These are phyloP conservation scores for Drosophila sucinea DNA, from an alignment of 1,140 invertebrate species.

Conservation along the genomic window DNA sequence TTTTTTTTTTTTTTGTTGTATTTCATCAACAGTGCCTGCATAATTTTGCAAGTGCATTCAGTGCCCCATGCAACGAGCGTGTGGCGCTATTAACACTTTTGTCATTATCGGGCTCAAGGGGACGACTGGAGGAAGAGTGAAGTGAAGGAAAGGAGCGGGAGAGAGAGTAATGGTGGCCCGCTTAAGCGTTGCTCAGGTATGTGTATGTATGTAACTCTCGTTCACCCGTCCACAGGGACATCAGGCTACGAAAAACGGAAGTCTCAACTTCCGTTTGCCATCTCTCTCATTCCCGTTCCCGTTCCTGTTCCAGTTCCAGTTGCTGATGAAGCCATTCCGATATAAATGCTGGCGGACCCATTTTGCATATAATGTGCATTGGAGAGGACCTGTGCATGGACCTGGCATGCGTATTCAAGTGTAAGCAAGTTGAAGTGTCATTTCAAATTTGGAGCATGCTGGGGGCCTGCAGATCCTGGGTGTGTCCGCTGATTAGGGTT, in stretches of 20 bases:
- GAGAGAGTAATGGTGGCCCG: slow-evolving; percentile 12
- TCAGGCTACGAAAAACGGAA: slow-evolving; percentile 55
- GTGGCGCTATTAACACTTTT: slow-evolving; percentile 80
- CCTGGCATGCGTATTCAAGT: slow-evolving; percentile 76
- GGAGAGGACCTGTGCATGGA: slow-evolving; percentile 40
- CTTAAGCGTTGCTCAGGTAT: slow-evolving; percentile 39
- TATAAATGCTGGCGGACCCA: slow-evolving; percentile 69
- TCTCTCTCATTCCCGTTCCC: slow-evolving; percentile 12
- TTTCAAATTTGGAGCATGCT: slow-evolving; percentile 70
- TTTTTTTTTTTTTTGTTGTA: slow-evolving; percentile 49
- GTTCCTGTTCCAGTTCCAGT: background rate
- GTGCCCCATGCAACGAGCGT: slow-evolving; percentile 64
- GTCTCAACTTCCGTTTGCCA: slow-evolving; percentile 73
- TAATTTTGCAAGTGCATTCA: slow-evolving; percentile 65
- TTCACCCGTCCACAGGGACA: background rate
- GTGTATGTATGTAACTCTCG: slow-evolving; percentile 3
- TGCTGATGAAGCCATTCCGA: slow-evolving; percentile 74
- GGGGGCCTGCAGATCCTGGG: background rate
- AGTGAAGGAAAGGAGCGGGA: slow-evolving; percentile 1
- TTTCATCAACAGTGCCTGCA: slow-evolving; percentile 75
- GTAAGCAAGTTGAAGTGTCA: slow-evolving; percentile 77
- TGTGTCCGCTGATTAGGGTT: slow-evolving; percentile 75
- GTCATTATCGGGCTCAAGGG: slow-evolving; percentile 63
- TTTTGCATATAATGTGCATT: slow-evolving; percentile 63
- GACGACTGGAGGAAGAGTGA: slow-evolving; percentile 4